A percentile compares a stretch with the other conserved stretches of the same genome.
Evolutionary conservation across 2,797 vertebrate genomes (phyloP).

Genomic region (Chlorospingus semifuscus): DNA sequence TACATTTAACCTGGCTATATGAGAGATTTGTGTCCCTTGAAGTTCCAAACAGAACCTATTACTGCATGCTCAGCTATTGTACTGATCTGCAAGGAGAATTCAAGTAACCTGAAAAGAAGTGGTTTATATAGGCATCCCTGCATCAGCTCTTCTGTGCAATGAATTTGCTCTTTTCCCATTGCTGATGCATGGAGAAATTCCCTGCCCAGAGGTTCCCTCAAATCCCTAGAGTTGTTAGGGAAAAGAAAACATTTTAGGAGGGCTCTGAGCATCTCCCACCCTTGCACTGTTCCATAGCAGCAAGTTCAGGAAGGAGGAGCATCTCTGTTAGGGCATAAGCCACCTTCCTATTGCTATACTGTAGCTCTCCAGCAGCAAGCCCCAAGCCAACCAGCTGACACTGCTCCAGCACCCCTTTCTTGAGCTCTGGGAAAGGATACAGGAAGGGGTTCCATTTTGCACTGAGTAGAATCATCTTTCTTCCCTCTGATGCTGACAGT

Average conservation of each 20-base stretch:
- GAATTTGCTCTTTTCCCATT: background rate
- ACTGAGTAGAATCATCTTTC: background rate
- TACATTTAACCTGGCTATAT: background rate
- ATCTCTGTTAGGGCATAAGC: background rate
- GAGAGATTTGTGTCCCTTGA: background rate
- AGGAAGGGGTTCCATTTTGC: background rate
- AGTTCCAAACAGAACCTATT: background rate
- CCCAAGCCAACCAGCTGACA: accelerated
- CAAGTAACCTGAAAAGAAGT: background rate
- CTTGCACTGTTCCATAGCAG: background rate
- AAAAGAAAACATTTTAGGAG: background rate
- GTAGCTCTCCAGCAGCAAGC: background rate
- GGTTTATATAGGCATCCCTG: background rate
- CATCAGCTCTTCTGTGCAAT: background rate
- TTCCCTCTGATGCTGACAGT: background rate
- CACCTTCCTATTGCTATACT: background rate
- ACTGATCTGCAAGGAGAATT: background rate
- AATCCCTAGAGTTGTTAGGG: background rate
- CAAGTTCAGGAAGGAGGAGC: background rate
- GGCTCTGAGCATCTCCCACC: background rate
- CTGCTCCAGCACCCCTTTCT: background rate
- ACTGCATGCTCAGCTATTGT: background rate
- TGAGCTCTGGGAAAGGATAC: background rate
- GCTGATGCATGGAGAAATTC: background rate
- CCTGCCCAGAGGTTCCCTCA: background rate